Percentiles rank a stretch among this genome's conserved stretches.
Conservation (phyloP, 2,888 invertebrate genomes). For the Lissonota sp. region DNA sequence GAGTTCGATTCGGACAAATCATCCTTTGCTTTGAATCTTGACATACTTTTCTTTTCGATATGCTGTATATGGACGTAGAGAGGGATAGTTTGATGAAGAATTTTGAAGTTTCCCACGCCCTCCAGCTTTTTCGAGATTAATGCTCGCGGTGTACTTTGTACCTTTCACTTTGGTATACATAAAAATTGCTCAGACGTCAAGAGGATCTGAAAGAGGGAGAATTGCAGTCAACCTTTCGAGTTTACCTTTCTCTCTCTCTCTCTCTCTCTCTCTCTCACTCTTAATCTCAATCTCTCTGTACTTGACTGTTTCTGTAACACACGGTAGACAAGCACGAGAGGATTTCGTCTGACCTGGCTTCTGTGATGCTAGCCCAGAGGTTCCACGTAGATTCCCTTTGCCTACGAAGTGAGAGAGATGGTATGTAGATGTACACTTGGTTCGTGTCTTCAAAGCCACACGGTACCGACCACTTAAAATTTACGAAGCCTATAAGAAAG, state of each 20-base stretch:
- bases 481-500: slow-evolving; percentile 54
- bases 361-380: slow-evolving; percentile 22
- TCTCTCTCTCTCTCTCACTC: slow-evolving; percentile 22
- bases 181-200: slow-evolving; percentile 14
- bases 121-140: slow-evolving; percentile 19
- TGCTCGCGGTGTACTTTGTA: slow-evolving; percentile 11
- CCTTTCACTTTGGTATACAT: neutral
- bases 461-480: slow-evolving; percentile 51
- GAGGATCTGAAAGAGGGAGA: neutral
- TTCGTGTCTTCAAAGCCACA: slow-evolving; percentile 42
- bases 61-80: too few species aligned
- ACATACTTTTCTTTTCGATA: too few species aligned
- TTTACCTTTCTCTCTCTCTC: too few species aligned
- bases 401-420: slow-evolving; percentile 1
- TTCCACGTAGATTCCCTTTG: slow-evolving; percentile 46
- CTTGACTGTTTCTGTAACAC: slow-evolving; percentile 21
- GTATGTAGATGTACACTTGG: slow-evolving; percentile 2
- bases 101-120: neutral
- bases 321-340: slow-evolving; percentile 44
- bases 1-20: too few species aligned
- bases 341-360: slow-evolving; percentile 32
- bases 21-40: too few species aligned
- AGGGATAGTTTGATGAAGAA: too few species aligned
- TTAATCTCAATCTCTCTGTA: slow-evolving; percentile 11
- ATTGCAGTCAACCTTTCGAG: neutral